These are phyloP conservation scores for Drosophila sechellia DNA, from an alignment of 1,140 invertebrate genomes.

Conservation along the genomic window DNA sequence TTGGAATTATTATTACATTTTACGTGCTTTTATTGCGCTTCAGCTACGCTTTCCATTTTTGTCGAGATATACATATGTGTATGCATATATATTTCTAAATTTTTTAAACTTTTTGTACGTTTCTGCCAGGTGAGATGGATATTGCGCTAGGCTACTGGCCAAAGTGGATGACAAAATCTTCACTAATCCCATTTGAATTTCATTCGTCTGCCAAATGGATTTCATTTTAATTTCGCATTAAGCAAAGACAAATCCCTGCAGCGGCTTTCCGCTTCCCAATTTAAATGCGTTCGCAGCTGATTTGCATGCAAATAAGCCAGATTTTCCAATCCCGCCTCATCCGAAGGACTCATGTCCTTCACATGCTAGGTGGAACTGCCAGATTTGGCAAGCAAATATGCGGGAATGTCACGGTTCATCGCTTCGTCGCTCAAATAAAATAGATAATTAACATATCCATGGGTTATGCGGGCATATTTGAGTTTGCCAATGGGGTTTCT, in stretches of 20 bases:
- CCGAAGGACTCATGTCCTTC: neutral
- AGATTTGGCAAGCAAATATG: constrained; percentile 23
- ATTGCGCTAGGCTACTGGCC: neutral
- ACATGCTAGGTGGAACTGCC: constrained; percentile 18
- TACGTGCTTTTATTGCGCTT: constrained; percentile 65
- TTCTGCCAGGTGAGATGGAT: neutral
- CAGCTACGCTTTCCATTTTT: constrained; percentile 17
- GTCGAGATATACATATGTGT: neutral
- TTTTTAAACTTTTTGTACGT: constrained; percentile 9
- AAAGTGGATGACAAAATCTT: constrained; percentile 56
- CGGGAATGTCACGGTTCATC: constrained; percentile 28
- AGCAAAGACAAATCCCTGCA: constrained; percentile 37
- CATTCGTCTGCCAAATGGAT: constrained; percentile 57
- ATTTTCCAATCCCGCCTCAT: constrained; percentile 6
- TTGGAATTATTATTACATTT: constrained; percentile 72
- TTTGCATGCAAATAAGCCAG: constrained; percentile 73
- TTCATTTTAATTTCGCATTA: constrained; percentile 57
- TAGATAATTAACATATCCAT: constrained; percentile 45
- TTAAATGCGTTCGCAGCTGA: constrained; percentile 57
- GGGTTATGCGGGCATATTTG: constrained; percentile 17
- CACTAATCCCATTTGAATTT: constrained; percentile 77
- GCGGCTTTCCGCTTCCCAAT: constrained; percentile 24
- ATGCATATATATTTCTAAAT: neutral
- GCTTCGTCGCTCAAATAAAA: constrained; percentile 27
- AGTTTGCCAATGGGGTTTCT: constrained; percentile 14